Evolutionary conservation across 2,888 invertebrate species (phyloP), one percentile per base, ranked within the genome.

Genomic region (Sicus ferrugineus): DNA sequence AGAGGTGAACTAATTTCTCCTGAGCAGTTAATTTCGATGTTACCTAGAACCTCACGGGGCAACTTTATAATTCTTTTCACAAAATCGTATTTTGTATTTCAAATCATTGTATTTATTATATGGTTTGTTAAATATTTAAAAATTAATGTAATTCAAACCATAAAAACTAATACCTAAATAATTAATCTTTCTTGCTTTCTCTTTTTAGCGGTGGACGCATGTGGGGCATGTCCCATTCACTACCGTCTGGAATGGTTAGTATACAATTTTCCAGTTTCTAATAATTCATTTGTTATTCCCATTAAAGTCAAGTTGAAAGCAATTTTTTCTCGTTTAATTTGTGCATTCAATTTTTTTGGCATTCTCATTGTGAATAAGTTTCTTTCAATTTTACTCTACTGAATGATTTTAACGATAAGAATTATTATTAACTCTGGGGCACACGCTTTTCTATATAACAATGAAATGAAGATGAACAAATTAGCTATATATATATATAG

Each of bases 171-270:
- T n/a, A n/a, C n/a, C n/a, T n/a, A n/a, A n/a, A n/a, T n/a, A n/a
- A n/a, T n/a, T n/a, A n/a, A n/a, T 58, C 2, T 54, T 11, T 65
- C 52, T 7, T 62, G 19, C 50, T 23, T 59, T 73, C 59, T 74
- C 69, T 58, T 80, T 77, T 61, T 74, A 84, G 82, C 79, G 85
- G 85, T 78, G 84, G 85, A 74, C 83, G 86, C 77, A 83, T 85
- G 77, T 85, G 85, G 83, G 85, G 85, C 77, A 85, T 86, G 84
- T 86, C 86, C 71, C 84, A 85, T 81, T 86, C 86, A 77, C 79
- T 86, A 76, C 86, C 86, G 72, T 85, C 86, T 14, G 86, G 86
- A 84, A 86, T 86, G 86, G 86, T 86, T 82, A 77, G 86, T 84
- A 81, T 79, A 70, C 69, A 67, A 54, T 72, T 76, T 67, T 31